These are phyloP conservation scores for Drosophila setifemur DNA, from an alignment of 1,140 invertebrate genomes.

Conservation along the genomic window DNA sequence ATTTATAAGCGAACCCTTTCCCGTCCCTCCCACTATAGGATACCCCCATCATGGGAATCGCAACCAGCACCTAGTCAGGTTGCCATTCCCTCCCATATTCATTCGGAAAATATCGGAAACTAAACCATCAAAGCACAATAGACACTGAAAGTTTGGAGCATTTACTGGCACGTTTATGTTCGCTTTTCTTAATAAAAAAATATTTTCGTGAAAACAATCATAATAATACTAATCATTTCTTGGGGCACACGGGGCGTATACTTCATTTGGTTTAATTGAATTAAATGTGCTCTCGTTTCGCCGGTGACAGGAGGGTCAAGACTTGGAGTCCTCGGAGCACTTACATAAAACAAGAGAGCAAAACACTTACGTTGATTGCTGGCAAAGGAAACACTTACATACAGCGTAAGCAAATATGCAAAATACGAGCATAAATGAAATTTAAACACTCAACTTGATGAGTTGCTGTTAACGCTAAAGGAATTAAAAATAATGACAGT, in stretches of 20 bases:
- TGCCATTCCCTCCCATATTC: neutral
- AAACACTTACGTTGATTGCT: constrained; percentile 68
- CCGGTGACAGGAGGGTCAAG: constrained; percentile 18
- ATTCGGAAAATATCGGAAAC: constrained; percentile 43
- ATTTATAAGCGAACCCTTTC: constrained; percentile 36
- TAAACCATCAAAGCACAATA: constrained; percentile 54
- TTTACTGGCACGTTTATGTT: constrained; percentile 11
- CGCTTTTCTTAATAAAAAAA: neutral
- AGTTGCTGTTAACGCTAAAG: constrained; percentile 72
- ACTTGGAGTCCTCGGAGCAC: constrained; percentile 17
- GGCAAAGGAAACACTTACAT: constrained; percentile 15
- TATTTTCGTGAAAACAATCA: constrained; percentile 31
- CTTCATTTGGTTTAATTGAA: constrained; percentile 61
- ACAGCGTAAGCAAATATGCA: constrained; percentile 31
- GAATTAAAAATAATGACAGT: constrained; percentile 71
- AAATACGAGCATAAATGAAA: constrained; percentile 60
- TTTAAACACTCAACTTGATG: constrained; percentile 77
- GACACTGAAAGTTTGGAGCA: constrained; percentile 20
- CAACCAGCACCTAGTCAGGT: neutral
- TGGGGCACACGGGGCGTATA: constrained; percentile 31
- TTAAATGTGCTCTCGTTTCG: constrained; percentile 41
- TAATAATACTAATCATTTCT: constrained; percentile 35
- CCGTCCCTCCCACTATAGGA: neutral
- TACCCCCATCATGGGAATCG: neutral
- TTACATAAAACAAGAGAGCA: neutral